Evolutionary conservation across 2,888 invertebrate genomes (phyloP).

Genomic region (Dryobotodes eremita): DNA sequence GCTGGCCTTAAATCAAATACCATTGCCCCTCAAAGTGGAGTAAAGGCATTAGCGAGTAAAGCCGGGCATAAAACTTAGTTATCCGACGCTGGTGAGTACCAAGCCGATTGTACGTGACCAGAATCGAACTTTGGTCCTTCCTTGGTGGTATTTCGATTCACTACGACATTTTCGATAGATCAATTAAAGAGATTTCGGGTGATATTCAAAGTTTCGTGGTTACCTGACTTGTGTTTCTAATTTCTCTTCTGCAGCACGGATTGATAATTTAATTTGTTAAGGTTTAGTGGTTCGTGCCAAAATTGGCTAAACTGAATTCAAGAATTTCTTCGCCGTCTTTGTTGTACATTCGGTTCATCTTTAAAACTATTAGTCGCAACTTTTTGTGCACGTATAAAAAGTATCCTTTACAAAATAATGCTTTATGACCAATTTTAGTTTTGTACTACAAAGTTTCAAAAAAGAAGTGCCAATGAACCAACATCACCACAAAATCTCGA

Average conservation of each 20-base stretch:
- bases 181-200: constrained; percentile 41
- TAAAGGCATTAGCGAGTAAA: constrained; percentile 69
- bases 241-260: constrained; percentile 9
- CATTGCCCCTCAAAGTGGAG: constrained; percentile 59
- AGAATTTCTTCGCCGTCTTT: too few species aligned
- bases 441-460: neutral
- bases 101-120: constrained; percentile 66
- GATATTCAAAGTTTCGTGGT: constrained; percentile 28
- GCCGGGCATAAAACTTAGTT: constrained; percentile 71
- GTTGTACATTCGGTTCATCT: neutral
- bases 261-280: constrained; percentile 12
- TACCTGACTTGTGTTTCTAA: constrained; percentile 34
- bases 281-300: neutral
- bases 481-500: neutral
- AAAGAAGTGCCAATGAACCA: neutral
- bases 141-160: constrained; percentile 30
- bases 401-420: too few species aligned
- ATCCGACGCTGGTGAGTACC: constrained; percentile 64
- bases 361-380: neutral
- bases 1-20: constrained; percentile 64
- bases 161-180: constrained; percentile 46
- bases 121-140: constrained; percentile 56
- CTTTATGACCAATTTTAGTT: too few species aligned
- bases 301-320: neutral
- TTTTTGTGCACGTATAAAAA: neutral